A percentile compares a stretch with the other conserved stretches of the same genome.
Conservation (phyloP, 2,888 invertebrate genomes). For the Polylopha cassiicola region DNA sequence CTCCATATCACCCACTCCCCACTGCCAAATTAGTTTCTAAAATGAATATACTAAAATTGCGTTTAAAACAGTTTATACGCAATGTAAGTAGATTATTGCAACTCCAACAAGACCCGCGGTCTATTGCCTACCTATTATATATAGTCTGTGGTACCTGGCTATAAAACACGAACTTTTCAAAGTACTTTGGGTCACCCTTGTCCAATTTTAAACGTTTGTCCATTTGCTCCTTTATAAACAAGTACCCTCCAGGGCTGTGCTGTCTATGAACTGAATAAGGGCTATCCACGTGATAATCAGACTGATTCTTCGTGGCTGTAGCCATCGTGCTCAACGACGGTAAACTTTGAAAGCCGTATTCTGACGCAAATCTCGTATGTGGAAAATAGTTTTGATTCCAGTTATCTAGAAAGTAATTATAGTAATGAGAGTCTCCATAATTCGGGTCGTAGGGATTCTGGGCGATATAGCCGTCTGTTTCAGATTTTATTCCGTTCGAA, state of each 20-base stretch:
- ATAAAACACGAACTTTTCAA: constrained; percentile 85
- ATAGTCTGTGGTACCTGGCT: constrained; percentile 83
- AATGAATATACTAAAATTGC: too few relatives aligned
- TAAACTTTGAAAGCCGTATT: constrained; percentile 96
- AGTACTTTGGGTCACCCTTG: constrained; percentile 71
- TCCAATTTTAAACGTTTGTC: constrained; percentile 78
- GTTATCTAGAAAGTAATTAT: constrained; percentile 88
- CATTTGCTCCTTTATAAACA: constrained; percentile 79
- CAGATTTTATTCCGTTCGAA: constrained; percentile 87
- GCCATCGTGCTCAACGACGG: constrained; percentile 84
- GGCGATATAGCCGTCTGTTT: constrained; percentile 86
- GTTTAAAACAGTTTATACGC: too few relatives aligned
- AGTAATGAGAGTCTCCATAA: constrained; percentile 96
- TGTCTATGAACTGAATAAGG: constrained; percentile 87
- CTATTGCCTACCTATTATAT: too few relatives aligned
- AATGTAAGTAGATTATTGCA: too few relatives aligned
- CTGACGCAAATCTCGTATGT: constrained; percentile 92
- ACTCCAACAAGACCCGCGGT: too few relatives aligned
- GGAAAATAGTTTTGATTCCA: constrained; percentile 89
- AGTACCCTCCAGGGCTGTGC: constrained; percentile 87
- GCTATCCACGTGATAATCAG: constrained; percentile 74
- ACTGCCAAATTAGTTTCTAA: too few relatives aligned
- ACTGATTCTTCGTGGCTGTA: constrained; percentile 70
- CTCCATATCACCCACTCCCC: too few relatives aligned
- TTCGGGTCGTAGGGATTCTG: constrained; percentile 84